These are phyloP conservation scores for Neodon shergylaensis DNA, from an alignment of 2,113 vertebrate genomes.

Conservation along the genomic window DNA sequence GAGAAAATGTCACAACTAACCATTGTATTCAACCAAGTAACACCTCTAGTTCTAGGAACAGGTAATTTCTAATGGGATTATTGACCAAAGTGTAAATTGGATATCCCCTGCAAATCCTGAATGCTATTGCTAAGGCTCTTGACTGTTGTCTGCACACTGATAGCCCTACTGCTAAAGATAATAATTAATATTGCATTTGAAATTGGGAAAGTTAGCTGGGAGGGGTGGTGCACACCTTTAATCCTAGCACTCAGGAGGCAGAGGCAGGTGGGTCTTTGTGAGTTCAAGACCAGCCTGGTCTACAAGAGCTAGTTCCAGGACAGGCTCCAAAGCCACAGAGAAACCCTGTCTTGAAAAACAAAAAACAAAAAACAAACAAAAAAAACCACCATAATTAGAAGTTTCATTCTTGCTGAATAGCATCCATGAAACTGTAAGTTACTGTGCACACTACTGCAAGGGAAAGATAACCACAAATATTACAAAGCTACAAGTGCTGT, in stretches of 20 bases:
- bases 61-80: background rate
- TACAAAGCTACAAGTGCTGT: no score
- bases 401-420: background rate
- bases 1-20: background rate
- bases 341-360: no score
- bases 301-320: no score
- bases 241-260: no score
- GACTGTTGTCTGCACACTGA: background rate
- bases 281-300: no score
- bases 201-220: background rate
- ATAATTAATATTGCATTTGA: background rate
- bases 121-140: background rate
- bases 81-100: background rate
- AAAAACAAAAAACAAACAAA: no score
- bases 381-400: no score
- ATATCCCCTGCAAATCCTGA: background rate
- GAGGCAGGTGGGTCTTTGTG: no score
- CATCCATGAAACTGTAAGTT: background rate
- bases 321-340: no score
- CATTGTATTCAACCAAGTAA: background rate
- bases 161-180: background rate
- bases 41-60: background rate
- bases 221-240: no score
- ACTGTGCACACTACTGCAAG: background rate
- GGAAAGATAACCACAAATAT: background rate